These are phyloP conservation scores for Potamilus streckersoni DNA, from an alignment of 1,140 invertebrate genomes.

Conservation along the genomic window DNA sequence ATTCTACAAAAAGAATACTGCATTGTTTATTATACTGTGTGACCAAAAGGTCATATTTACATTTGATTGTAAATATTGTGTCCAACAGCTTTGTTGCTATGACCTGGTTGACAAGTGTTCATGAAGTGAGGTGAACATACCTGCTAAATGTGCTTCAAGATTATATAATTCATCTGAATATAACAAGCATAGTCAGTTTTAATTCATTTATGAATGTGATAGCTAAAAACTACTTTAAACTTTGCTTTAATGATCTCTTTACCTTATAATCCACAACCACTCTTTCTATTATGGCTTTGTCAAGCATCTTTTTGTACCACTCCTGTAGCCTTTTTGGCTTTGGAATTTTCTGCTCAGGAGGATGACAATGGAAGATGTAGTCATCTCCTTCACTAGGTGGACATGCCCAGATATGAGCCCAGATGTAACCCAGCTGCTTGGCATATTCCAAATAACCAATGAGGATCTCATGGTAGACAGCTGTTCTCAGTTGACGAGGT, in stretches of 20 bases:
- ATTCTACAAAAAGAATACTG: too few relatives aligned
- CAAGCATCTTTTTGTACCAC: conserved; percentile 99
- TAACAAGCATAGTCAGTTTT: background rate
- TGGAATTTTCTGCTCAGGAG: conserved; percentile 98
- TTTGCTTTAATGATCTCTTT: conserved; percentile 4
- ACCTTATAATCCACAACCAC: conserved; percentile 98
- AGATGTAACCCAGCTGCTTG: conserved; percentile 86
- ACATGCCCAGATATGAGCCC: conserved; percentile 99
- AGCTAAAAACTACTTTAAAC: background rate
- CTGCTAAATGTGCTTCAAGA: background rate
- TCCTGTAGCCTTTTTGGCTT: conserved; percentile 99
- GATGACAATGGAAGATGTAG: conserved; percentile 99
- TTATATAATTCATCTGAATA: background rate
- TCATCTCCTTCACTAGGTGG: conserved; percentile 99
- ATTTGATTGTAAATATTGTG: too few relatives aligned
- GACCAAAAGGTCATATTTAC: too few relatives aligned
- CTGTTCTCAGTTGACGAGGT: conserved; percentile 95
- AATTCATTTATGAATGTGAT: background rate
- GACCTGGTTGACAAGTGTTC: too few relatives aligned
- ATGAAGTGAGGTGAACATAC: background rate
- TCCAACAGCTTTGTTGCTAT: too few relatives aligned
- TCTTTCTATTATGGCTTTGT: conserved; percentile 98
- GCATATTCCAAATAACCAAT: conserved; percentile 99
- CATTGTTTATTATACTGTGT: too few relatives aligned
- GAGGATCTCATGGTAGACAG: conserved; percentile 99